Percentiles rank a stretch among this genome's conserved stretches.
Conservation (phyloP, 2,113 vertebrate species). For the Donacobius atricapilla region DNA sequence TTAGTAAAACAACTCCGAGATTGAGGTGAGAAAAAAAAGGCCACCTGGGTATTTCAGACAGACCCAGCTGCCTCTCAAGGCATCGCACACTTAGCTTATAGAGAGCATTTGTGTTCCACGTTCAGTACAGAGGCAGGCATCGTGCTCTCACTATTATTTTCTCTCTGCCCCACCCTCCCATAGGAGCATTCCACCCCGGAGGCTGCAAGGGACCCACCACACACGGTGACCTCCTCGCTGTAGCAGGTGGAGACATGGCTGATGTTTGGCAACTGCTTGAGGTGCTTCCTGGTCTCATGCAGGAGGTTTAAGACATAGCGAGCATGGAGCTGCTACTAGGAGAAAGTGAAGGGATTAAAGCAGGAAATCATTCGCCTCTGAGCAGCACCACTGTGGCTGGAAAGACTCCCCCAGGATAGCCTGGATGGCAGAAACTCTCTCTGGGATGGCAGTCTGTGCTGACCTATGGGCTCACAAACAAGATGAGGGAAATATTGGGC, state of each 20-base stretch:
- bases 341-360: slow-evolving; percentile 59
- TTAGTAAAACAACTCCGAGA: not conserved
- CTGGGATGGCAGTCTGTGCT: not conserved
- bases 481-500: not conserved
- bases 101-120: not conserved
- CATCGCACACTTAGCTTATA: not conserved
- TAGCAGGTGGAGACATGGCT: slow-evolving; percentile 81
- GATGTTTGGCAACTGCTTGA: slow-evolving; percentile 88
- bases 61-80: not conserved
- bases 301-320: slow-evolving; percentile 90
- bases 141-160: accelerated
- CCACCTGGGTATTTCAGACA: not conserved
- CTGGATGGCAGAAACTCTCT: not conserved
- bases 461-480: not conserved
- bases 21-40: not conserved
- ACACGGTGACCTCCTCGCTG: slow-evolving; percentile 88
- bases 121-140: not conserved
- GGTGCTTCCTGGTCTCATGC: slow-evolving; percentile 83
- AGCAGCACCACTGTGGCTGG: not conserved
- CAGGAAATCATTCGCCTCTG: not conserved
- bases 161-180: not conserved
- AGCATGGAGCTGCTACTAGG: slow-evolving; percentile 92
- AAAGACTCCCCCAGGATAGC: not conserved
- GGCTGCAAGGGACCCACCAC: slow-evolving; percentile 69
- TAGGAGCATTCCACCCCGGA: accelerated